These are phyloP conservation scores for Capromys pilorides DNA, from an alignment of 2,797 vertebrate species.

Conservation along the genomic window DNA sequence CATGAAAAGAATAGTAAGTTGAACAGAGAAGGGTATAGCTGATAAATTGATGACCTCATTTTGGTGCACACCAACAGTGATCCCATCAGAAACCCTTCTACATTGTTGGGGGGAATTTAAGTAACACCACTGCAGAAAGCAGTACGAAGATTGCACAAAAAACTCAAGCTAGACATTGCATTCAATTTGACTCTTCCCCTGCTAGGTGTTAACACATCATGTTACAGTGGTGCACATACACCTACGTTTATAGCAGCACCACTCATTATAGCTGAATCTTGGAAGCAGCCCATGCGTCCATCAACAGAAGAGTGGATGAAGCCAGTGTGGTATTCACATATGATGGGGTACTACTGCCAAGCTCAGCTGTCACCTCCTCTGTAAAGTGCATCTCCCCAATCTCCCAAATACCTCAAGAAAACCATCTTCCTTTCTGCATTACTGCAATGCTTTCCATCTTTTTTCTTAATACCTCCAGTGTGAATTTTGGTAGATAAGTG, in stretches of 20 bases:
- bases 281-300: background rate
- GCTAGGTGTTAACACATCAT: background rate
- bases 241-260: background rate
- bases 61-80: background rate
- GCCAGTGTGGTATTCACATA: background rate
- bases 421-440: background rate
- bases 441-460: background rate
- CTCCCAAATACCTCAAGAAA: background rate
- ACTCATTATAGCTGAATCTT: background rate
- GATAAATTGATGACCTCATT: background rate
- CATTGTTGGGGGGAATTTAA: background rate
- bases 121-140: background rate
- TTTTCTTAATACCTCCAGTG: background rate
- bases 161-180: background rate
- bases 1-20: background rate
- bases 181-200: background rate
- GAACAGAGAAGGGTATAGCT: background rate
- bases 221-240: background rate
- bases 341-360: background rate
- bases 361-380: background rate
- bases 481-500: background rate
- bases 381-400: background rate
- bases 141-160: background rate
- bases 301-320: background rate
- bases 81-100: background rate